Conservation (phyloP, 2,113 vertebrate genomes). For the Choloepus hoffmanni region DNA sequence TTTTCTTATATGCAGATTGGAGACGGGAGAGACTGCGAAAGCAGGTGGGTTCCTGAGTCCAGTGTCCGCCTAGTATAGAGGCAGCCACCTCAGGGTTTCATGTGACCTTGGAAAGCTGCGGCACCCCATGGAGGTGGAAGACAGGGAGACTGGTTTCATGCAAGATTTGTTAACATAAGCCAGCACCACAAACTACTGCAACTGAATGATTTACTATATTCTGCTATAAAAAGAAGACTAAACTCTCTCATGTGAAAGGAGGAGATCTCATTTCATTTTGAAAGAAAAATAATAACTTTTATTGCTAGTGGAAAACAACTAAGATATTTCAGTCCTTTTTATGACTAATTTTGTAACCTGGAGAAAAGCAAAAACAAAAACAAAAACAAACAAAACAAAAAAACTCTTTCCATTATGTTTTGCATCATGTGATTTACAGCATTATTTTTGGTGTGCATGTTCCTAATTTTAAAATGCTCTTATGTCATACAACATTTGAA, state of each 20-base stretch:
- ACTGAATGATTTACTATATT: not conserved
- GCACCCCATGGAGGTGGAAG: not conserved
- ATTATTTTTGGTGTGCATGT: not conserved
- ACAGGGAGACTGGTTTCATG: not conserved
- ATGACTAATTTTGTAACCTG: not conserved
- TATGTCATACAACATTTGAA: not conserved
- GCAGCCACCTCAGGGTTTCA: not conserved
- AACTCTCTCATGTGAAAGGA: not conserved
- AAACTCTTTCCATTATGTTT: not conserved
- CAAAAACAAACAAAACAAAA: not conserved
- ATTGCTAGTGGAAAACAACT: not conserved
- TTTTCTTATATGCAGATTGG: not conserved
- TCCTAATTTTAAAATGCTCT: not conserved
- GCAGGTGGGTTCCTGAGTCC: not conserved
- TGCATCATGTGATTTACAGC: not conserved
- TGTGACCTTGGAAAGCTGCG: not conserved
- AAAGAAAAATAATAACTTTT: constrained; percentile 19
- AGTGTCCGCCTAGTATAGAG: no score
- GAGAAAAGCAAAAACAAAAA: not conserved
- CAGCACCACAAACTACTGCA: not conserved
- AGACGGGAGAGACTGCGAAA: not conserved
- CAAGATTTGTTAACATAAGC: not conserved
- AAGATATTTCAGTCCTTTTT: not conserved
- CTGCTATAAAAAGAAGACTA: not conserved
- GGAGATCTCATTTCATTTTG: constrained; percentile 19